Conservation (phyloP, 2,888 invertebrate species). For the Aleiodes alternator region DNA sequence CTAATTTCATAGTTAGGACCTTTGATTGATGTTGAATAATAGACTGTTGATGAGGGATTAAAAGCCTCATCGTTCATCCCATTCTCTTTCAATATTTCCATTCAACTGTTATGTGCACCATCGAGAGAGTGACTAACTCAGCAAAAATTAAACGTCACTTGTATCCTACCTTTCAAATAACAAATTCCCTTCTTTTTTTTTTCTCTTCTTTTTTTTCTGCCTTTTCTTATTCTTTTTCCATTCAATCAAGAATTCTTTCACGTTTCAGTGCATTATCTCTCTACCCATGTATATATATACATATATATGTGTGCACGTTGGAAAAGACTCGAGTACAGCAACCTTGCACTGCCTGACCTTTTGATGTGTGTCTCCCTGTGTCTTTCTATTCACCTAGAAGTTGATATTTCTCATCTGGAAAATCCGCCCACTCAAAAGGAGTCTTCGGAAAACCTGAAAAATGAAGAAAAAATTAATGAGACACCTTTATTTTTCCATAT, state of each 20-base stretch:
- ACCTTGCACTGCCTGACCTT: constrained; percentile 32
- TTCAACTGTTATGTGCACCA: background rate
- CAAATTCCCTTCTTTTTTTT: background rate
- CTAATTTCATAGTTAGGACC: background rate
- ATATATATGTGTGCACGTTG: background rate
- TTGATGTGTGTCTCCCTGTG: constrained; percentile 31
- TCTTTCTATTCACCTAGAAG: constrained; percentile 8
- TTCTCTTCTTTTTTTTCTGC: too few relatives aligned
- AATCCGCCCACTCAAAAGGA: background rate
- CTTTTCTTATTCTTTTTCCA: constrained; percentile 6
- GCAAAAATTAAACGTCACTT: constrained; percentile 14
- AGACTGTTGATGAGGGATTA: background rate
- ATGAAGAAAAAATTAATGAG: constrained; percentile 2
- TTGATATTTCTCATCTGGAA: background rate
- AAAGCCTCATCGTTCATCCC: background rate
- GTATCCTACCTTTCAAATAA: constrained; percentile 27
- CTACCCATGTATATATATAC: background rate
- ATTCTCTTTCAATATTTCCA: background rate
- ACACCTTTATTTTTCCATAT: background rate
- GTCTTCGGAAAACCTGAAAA: background rate
- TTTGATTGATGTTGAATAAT: background rate
- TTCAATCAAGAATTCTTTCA: constrained; percentile 33
- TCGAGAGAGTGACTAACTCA: background rate
- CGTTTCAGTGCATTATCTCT: constrained; percentile 9
- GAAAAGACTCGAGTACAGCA: constrained; percentile 26